Base-by-base conservation (phyloP, 1,140 invertebrate genomes). In the Scaptomyza montana region DNA sequence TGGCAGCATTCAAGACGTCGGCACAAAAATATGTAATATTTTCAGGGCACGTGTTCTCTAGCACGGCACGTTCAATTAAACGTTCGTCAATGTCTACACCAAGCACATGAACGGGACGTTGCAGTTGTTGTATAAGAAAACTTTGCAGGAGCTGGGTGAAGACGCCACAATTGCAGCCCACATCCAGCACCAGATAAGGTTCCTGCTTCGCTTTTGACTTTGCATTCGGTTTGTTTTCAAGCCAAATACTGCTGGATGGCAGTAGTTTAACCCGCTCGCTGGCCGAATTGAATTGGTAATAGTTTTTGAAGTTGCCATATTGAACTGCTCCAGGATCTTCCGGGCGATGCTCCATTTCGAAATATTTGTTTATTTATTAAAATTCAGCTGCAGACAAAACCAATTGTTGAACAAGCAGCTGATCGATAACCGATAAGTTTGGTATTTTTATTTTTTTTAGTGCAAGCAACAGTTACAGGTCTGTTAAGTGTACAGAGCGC, bases 241-340 rank as follows among this genome's bases (percentile, higher is more conserved):
- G 25, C 94, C 95, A 96, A 85, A 96, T 92, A 16, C 72, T 57
- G 9, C 16, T 49, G 74, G 93, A 79, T 46, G 95, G 93, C 77
- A 97, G 92, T 71, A 95, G 92, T 53, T 93, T 92, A 25, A 95
- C 93, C 77, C 96, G 94, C 69, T 95, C 94, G 60, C 93, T 92
- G 25, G 94, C 93, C 50, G 95, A 94, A 92, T 97, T 95, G 91
- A 97, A 97, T 80, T 95, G 92, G 90, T 97, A 97, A 89, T 97
- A 97, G 93, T 97, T 97, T 66, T 96, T 96, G 80, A 97, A 97
- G 92, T 97, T 97, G 69, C 96, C 96, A 93, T 93, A 94, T 84
- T 94, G 94, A 5, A 95, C 95, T 45, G 96, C 95, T 4, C 96
- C 96, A 39, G 96, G 96, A 92, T 97, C 94, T 41, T 92, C 92